These are phyloP conservation scores for Ophion ellenae DNA, from an alignment of 2,888 invertebrate species.

Conservation along the genomic window DNA sequence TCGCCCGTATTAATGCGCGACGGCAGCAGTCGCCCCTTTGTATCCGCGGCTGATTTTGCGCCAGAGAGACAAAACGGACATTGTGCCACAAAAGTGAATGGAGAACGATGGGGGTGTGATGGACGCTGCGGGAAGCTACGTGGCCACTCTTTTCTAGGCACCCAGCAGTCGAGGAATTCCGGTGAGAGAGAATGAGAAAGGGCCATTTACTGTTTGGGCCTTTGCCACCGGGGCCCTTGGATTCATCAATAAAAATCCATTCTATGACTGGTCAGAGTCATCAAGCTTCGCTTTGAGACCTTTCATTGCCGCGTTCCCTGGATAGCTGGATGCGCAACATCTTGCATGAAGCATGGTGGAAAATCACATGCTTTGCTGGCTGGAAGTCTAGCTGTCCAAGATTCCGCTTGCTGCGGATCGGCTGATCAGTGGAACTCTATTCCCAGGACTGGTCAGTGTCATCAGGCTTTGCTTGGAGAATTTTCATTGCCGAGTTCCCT, in stretches of 20 bases:
- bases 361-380: neutral
- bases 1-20: slow-evolving; percentile 28
- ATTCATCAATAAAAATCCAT: slow-evolving; percentile 63
- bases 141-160: slow-evolving; percentile 55
- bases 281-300: slow-evolving; percentile 42
- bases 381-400: neutral
- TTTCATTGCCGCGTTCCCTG: neutral
- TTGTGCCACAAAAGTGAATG: slow-evolving; percentile 47
- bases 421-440: slow-evolving; percentile 57
- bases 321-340: neutral
- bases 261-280: slow-evolving; percentile 33
- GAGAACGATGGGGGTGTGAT: slow-evolving; percentile 21
- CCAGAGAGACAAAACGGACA: slow-evolving; percentile 48
- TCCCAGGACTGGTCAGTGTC: slow-evolving; percentile 25
- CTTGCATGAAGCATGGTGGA: neutral
- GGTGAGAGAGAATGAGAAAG: slow-evolving; percentile 9
- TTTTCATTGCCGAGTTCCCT: slow-evolving; percentile 1
- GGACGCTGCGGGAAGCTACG: slow-evolving; percentile 70
- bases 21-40: slow-evolving; percentile 46
- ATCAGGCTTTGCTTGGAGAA: slow-evolving; percentile 43
- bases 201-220: slow-evolving; percentile 42
- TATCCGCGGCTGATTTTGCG: slow-evolving; percentile 25
- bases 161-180: neutral
- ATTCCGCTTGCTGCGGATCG: too few relatives aligned
- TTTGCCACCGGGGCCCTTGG: neutral